phyloP scores from a whole-genome alignment of 2,888 invertebrate species.

The Quadriops clusia region DNA sequence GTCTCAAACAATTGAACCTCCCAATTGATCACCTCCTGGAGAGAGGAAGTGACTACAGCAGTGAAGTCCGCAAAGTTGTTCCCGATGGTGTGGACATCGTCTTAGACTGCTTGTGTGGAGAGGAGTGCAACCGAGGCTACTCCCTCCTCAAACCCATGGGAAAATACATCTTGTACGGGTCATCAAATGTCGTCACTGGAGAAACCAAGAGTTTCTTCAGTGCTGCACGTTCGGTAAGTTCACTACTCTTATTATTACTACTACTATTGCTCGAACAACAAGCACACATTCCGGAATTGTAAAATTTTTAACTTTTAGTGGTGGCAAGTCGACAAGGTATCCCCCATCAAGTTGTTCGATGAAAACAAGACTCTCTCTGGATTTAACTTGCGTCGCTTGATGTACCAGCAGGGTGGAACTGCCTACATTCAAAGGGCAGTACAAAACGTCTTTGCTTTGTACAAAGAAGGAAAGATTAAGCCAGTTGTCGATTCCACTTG shows the following conservation, averaged over 20 bases:
- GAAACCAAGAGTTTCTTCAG: slow-evolving; percentile 88
- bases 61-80: slow-evolving; percentile 68
- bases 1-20: slow-evolving; percentile 56
- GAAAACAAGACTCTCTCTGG: slow-evolving; percentile 79
- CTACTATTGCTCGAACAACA: no score
- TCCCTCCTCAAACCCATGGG: slow-evolving; percentile 77
- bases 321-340: slow-evolving; percentile 90
- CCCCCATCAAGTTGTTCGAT: slow-evolving; percentile 77
- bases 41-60: slow-evolving; percentile 67
- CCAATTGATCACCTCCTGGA: slow-evolving; percentile 66
- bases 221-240: slow-evolving; percentile 75
- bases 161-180: slow-evolving; percentile 77
- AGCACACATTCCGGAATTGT: no score
- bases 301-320: slow-evolving; percentile 44
- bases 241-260: slow-evolving; percentile 12
- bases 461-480: slow-evolving; percentile 67
- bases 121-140: slow-evolving; percentile 79
- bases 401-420: slow-evolving; percentile 65
- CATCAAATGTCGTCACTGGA: slow-evolving; percentile 79
- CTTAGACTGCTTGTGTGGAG: slow-evolving; percentile 78
- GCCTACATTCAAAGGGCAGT: slow-evolving; percentile 61
- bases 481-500: slow-evolving; percentile 75
- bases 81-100: slow-evolving; percentile 78
- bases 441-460: slow-evolving; percentile 60
- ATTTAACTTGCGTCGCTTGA: slow-evolving; percentile 69